Evolutionary conservation across 2,797 vertebrate species (phyloP).

Genomic region (Tinamus major): DNA sequence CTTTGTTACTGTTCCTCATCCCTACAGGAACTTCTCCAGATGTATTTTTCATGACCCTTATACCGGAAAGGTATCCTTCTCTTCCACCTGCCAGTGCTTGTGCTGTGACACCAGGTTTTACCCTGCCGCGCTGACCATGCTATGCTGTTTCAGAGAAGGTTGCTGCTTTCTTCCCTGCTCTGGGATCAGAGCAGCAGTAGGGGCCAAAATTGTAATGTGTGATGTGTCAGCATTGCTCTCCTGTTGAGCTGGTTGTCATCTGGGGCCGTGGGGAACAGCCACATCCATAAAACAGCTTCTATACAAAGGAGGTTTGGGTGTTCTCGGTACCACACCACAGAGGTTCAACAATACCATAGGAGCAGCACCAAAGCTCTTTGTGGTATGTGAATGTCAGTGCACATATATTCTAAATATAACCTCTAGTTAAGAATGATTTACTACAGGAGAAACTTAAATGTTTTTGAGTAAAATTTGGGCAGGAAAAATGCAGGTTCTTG

Average conservation of each 20-base stretch:
- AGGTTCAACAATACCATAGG: rapidly evolving
- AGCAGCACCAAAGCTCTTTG: not conserved
- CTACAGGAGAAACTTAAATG: not conserved
- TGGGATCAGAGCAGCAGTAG: not conserved
- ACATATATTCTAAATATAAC: not conserved
- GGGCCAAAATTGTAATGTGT: not conserved
- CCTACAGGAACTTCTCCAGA: not conserved
- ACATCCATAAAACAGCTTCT: no score
- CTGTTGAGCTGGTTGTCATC: not conserved
- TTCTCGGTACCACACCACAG: rapidly evolving
- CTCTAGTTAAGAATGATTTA: not conserved
- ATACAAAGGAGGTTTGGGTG: rapidly evolving
- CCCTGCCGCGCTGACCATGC: not conserved
- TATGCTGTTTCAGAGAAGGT: not conserved
- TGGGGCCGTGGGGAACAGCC: rapidly evolving
- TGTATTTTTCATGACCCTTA: not conserved
- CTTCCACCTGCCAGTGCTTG: not conserved
- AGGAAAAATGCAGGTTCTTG: not conserved
- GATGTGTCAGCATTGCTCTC: not conserved
- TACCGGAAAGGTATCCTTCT: not conserved
- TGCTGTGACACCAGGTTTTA: rapidly evolving
- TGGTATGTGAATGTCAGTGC: rapidly evolving
- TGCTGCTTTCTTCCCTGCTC: not conserved
- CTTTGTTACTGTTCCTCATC: not conserved
- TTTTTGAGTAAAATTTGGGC: rapidly evolving